Evolutionary conservation across 2,113 vertebrate genomes (phyloP).

Genomic region (Chlamydotis undulata): DNA sequence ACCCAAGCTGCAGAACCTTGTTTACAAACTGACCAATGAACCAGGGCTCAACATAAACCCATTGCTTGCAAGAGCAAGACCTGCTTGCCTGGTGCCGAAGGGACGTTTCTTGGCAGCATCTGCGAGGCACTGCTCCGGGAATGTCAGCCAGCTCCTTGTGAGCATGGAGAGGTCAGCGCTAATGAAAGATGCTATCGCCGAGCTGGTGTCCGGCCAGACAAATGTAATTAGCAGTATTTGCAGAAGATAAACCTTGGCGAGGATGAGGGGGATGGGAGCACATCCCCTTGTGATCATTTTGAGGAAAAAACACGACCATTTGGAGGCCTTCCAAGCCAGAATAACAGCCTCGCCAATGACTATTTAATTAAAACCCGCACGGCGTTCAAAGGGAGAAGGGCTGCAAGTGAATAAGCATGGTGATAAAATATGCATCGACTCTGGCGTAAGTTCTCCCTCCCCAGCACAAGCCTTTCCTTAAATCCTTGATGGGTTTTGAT

Average conservation of each 20-base stretch:
- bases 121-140: fast-evolving
- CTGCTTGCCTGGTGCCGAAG: neutral
- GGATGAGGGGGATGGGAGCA: neutral
- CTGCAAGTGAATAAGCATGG: neutral
- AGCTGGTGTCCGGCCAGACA: neutral
- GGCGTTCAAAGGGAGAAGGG: neutral
- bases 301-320: neutral
- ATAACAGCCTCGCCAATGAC: neutral
- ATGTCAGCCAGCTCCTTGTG: neutral
- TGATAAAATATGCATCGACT: conserved; percentile 17
- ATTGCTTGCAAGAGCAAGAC: neutral
- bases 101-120: neutral
- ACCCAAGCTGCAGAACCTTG: neutral
- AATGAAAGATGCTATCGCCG: conserved; percentile 58
- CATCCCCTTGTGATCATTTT: neutral
- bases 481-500: neutral
- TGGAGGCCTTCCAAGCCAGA: conserved; percentile 50
- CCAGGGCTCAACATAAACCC: neutral
- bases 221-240: conserved; percentile 30
- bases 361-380: conserved; percentile 44
- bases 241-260: neutral
- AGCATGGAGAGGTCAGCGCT: neutral
- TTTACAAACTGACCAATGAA: neutral
- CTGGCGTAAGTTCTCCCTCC: neutral
- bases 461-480: neutral